Base-by-base conservation (phyloP, 2,797 vertebrate genomes). In the Selene dorsalis region DNA sequence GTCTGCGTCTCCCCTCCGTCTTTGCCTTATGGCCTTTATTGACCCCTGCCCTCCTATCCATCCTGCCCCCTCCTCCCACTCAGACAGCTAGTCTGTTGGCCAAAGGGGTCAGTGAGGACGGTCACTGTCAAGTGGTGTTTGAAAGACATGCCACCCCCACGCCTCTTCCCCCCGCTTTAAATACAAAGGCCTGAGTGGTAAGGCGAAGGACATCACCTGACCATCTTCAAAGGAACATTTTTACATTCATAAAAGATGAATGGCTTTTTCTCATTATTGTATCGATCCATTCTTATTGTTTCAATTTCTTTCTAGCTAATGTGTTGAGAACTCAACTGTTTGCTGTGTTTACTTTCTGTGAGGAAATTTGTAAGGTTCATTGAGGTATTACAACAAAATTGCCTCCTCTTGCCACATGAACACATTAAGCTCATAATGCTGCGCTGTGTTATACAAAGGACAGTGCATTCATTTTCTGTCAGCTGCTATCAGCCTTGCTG, bases 81-180 rank as follows among this genome's bases (percentile, higher is more conserved):
- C 80, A 83, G 87, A 87, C 85, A 75, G 57, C 11, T n/a, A 61
- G 82, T 81, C 76, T 88, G 81, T 78, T 38, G 43, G 80, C 72
- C 28, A 0, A 6, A 66, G 79, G 80, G 89, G 87, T 91, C 90
- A 87, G 77, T 0, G 77, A 79, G 87, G 83, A 80, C 74, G 32
- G 83, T 77, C 81, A 80, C 64, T 83, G 87, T 91, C 91, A 85
- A 80, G 87, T 84, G 80, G 61, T 77, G 38, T 86, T 84, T 75
- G 77, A 85, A 70, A 83, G 81, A 80, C 55, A 69, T 0, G 2
- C 48, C 5, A n/a, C n/a, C n/a, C n/a, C n/a, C n/a, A n/a, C n/a
- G n/a, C n/a, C n/a, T n/a, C n/a, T n/a, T 30, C 52, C 16, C 35
- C 30, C 16, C 43, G 9, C 30, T 30, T 58, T 57, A 43, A 26